Evolutionary conservation across 2,888 invertebrate genomes (phyloP).

Genomic region (Strigamia maritima): DNA sequence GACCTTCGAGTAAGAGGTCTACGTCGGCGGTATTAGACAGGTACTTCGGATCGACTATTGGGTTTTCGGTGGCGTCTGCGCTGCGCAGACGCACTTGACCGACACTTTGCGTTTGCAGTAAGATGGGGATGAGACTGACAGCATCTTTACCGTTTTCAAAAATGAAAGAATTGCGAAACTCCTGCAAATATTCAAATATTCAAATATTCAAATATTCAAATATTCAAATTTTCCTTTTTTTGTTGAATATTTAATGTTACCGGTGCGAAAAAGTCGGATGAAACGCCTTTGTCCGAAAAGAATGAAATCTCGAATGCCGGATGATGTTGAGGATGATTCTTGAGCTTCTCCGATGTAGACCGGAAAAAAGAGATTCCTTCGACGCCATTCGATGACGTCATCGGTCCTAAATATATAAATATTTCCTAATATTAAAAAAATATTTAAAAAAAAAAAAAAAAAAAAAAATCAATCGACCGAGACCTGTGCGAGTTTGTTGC

Average conservation of each 20-base stretch:
- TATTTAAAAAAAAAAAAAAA: no score
- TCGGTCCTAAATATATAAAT: neutral
- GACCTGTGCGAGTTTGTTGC: conserved; percentile 1
- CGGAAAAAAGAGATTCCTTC: conserved; percentile 28
- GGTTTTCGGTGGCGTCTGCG: conserved; percentile 79
- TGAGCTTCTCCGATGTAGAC: no score
- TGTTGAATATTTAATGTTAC: neutral
- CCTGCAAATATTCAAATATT: neutral
- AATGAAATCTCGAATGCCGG: neutral
- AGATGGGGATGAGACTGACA: conserved; percentile 23
- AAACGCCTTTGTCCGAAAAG: neutral
- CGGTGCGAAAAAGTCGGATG: neutral
- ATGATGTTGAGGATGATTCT: neutral
- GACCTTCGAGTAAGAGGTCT: conserved; percentile 70
- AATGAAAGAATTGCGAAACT: neutral
- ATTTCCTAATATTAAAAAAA: neutral
- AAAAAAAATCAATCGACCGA: no score
- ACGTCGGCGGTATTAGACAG: conserved; percentile 76
- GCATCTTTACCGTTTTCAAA: neutral
- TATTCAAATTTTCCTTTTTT: no score
- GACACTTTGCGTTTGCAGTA: neutral
- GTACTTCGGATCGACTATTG: conserved; percentile 87
- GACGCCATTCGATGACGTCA: conserved; percentile 19
- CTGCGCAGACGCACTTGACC: conserved; percentile 62
- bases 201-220: no score